Conservation (phyloP, 2,113 vertebrate species). For the Lepisosteus oculatus region DNA sequence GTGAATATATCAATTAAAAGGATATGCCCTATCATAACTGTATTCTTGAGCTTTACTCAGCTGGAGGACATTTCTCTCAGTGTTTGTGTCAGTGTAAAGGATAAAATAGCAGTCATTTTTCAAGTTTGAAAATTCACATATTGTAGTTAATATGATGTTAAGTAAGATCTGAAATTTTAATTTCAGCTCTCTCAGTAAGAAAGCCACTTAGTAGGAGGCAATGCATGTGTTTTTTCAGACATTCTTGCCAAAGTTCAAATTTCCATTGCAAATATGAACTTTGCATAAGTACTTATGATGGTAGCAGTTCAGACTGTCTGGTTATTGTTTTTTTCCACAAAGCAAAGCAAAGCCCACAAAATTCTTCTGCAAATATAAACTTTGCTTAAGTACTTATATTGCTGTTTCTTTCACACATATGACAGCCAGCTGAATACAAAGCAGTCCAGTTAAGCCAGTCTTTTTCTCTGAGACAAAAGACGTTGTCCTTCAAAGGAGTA, state of each 20-base stretch:
- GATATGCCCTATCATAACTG: too few species aligned
- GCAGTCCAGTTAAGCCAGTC: slow-evolving; percentile 57
- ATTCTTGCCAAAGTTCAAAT: slow-evolving; percentile 69
- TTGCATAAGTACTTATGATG: slow-evolving; percentile 74
- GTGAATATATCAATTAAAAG: too few species aligned
- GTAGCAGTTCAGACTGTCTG: slow-evolving; percentile 53
- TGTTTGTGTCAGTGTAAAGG: too few species aligned
- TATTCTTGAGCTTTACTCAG: too few species aligned
- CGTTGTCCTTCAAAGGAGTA: slow-evolving; percentile 58
- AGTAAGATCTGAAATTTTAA: too few species aligned
- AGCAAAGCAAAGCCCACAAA: slow-evolving; percentile 68
- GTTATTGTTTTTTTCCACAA: slow-evolving; percentile 69
- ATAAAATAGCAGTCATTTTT: too few species aligned
- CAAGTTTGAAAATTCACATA: too few species aligned
- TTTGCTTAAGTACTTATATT: slow-evolving; percentile 75
- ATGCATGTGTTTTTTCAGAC: slow-evolving; percentile 44
- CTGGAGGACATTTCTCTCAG: too few species aligned
- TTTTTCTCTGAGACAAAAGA: slow-evolving; percentile 55
- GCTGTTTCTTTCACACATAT: slow-evolving; percentile 55
- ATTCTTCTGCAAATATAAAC: slow-evolving; percentile 74
- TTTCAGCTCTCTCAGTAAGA: not conserved
- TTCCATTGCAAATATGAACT: slow-evolving; percentile 77
- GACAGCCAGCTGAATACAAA: slow-evolving; percentile 61
- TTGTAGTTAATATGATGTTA: too few species aligned
- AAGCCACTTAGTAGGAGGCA: not conserved